A percentile compares a stretch with the other conserved stretches of the same genome.
Conservation (phyloP, 1,140 invertebrate species). For the Hyles euphorbiae region DNA sequence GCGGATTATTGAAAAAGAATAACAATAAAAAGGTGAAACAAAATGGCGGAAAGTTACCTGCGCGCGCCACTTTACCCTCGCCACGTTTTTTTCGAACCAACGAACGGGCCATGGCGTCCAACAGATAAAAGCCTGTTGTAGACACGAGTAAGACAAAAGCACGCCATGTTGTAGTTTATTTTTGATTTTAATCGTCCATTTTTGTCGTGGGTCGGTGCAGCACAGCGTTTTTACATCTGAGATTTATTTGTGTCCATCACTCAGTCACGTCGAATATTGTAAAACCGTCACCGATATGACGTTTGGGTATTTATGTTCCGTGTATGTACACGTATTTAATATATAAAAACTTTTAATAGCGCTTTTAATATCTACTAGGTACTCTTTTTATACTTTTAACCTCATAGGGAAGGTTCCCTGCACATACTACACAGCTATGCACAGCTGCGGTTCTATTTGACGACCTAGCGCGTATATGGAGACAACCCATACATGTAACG, state of each 20-base stretch:
- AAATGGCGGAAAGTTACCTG: constrained; percentile 63
- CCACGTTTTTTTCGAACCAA: constrained; percentile 29
- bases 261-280: constrained; percentile 16
- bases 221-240: constrained; percentile 41
- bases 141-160: constrained; percentile 69
- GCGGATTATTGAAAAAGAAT: constrained; percentile 61
- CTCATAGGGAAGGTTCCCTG: constrained; percentile 1
- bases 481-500: too few species aligned
- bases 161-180: constrained; percentile 59
- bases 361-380: too few species aligned
- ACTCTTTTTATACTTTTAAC: not conserved
- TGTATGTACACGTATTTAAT: too few species aligned
- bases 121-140: constrained; percentile 62
- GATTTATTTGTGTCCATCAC: constrained; percentile 27
- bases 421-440: constrained; percentile 2
- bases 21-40: constrained; percentile 53
- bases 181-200: constrained; percentile 62
- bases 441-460: not conserved
- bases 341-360: too few species aligned
- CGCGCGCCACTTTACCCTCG: constrained; percentile 48
- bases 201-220: constrained; percentile 37
- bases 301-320: too few species aligned
- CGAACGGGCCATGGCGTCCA: constrained; percentile 37
- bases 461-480: not conserved
- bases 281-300: too few species aligned